Evolutionary conservation across 1,140 invertebrate genomes (phyloP).

Genomic region (Ericerus pela): DNA sequence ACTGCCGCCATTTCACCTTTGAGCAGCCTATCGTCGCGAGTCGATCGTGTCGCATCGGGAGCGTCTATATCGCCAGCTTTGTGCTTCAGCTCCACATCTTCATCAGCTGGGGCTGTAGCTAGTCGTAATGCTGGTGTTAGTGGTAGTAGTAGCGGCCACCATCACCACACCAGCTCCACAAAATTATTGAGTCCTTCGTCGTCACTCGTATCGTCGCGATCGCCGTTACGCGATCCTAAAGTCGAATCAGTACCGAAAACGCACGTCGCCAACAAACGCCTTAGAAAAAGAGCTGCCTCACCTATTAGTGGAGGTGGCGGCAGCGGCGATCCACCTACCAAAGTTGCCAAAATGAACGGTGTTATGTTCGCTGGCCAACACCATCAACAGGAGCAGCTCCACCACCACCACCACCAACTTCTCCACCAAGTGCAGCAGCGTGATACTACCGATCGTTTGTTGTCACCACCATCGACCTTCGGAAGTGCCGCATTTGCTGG

Average conservation of each 20-base stretch:
- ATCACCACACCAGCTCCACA: no score
- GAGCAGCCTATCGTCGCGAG: no score
- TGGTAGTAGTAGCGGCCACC: no score
- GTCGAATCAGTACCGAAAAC: constrained; percentile 38
- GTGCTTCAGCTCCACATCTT: constrained; percentile 29
- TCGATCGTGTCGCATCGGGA: background rate
- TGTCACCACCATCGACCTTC: no score
- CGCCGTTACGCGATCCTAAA: constrained; percentile 21
- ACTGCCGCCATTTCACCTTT: no score
- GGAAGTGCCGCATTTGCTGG: no score
- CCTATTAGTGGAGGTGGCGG: background rate
- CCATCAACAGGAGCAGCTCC: background rate
- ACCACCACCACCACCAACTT: no score
- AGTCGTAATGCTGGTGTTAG: background rate
- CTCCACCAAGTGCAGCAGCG: no score
- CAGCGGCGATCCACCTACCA: constrained; percentile 16
- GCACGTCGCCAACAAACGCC: constrained; percentile 43
- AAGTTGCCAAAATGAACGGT: constrained; percentile 16
- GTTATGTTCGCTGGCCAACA: constrained; percentile 14
- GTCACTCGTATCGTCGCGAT: constrained; percentile 15
- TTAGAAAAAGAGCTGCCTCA: constrained; percentile 38
- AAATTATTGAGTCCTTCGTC: constrained; percentile 10
- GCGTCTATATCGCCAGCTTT: constrained; percentile 22
- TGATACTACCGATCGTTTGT: no score
- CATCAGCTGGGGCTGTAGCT: constrained; percentile 28